Conservation (phyloP, 1,140 invertebrate species). For the Saccostrea cuccullata region DNA sequence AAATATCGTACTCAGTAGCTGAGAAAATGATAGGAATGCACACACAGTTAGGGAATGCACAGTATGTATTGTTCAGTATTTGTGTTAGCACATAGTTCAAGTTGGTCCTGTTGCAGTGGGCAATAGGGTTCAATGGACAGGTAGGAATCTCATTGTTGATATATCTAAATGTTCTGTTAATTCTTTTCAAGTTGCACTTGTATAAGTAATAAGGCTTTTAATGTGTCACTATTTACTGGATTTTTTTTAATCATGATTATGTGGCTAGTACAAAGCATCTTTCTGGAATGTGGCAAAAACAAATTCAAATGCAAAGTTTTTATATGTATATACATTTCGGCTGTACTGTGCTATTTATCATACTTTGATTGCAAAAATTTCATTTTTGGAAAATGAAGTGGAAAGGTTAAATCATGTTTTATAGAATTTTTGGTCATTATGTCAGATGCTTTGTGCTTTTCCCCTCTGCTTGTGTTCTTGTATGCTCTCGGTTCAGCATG, state of each 20-base stretch:
- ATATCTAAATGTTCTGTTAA: neutral
- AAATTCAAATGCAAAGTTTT: neutral
- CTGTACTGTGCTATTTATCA: neutral
- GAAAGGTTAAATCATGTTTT: neutral
- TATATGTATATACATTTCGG: neutral
- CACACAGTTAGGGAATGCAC: slow-evolving; percentile 24
- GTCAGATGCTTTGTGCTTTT: slow-evolving; percentile 14
- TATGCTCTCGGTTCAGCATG: slow-evolving; percentile 39
- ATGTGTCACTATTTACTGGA: slow-evolving; percentile 20
- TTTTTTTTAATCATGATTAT: slow-evolving; percentile 13
- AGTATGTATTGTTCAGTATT: neutral
- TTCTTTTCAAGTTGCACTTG: slow-evolving; percentile 24
- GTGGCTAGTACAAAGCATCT: slow-evolving; percentile 31
- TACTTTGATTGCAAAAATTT: neutral
- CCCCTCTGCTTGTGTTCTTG: slow-evolving; percentile 35
- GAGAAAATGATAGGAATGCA: neutral
- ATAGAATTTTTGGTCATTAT: neutral
- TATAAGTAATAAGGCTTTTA: slow-evolving; percentile 33
- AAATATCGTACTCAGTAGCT: slow-evolving; percentile 17
- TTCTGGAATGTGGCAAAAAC: neutral
- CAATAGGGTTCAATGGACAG: neutral
- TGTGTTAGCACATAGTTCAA: slow-evolving; percentile 21
- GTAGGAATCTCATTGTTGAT: neutral
- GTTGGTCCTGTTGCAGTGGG: neutral
- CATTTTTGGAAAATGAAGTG: neutral